Percentiles rank a stretch among this genome's conserved stretches.
Evolutionary conservation across 2,888 invertebrate species (phyloP).

Genomic region (Yponomeuta plumbellus): DNA sequence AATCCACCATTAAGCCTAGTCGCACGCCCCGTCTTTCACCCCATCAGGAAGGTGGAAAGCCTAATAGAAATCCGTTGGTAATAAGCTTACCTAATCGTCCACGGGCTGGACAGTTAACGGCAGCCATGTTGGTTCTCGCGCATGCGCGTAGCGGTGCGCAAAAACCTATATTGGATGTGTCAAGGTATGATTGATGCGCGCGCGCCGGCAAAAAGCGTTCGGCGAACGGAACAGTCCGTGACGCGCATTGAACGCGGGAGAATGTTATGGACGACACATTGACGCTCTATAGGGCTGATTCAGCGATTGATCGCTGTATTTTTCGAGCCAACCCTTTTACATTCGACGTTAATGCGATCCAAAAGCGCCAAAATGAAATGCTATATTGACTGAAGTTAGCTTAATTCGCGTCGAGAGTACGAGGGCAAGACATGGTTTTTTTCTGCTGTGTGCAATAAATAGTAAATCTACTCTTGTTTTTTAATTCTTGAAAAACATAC

Average conservation of each 20-base stretch:
- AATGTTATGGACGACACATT: constrained; percentile 17
- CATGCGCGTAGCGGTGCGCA: constrained; percentile 44
- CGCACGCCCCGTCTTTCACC: constrained; percentile 72
- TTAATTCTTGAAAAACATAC: no score
- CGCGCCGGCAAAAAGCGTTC: constrained; percentile 55
- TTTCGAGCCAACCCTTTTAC: constrained; percentile 23
- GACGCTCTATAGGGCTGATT: constrained; percentile 15
- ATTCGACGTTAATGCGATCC: background rate
- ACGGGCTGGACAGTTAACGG: constrained; percentile 55
- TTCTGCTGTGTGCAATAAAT: no score
- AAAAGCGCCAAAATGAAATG: background rate
- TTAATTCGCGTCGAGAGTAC: background rate
- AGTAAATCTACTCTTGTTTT: no score
- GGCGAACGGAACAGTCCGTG: constrained; percentile 59
- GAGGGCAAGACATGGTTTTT: no score
- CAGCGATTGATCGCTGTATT: background rate
- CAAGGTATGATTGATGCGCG: constrained; percentile 71
- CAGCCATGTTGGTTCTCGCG: constrained; percentile 43
- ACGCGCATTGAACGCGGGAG: constrained; percentile 40
- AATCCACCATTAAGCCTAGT: constrained; percentile 68
- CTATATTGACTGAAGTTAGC: background rate
- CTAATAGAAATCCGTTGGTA: constrained; percentile 68
- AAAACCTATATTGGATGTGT: constrained; percentile 75
- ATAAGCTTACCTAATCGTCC: constrained; percentile 70
- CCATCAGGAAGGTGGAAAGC: constrained; percentile 71